A percentile compares a stretch with the other conserved stretches of the same genome.
Conservation (phyloP, 2,888 invertebrate species). For the Scaptomyza cyrtandrae region DNA sequence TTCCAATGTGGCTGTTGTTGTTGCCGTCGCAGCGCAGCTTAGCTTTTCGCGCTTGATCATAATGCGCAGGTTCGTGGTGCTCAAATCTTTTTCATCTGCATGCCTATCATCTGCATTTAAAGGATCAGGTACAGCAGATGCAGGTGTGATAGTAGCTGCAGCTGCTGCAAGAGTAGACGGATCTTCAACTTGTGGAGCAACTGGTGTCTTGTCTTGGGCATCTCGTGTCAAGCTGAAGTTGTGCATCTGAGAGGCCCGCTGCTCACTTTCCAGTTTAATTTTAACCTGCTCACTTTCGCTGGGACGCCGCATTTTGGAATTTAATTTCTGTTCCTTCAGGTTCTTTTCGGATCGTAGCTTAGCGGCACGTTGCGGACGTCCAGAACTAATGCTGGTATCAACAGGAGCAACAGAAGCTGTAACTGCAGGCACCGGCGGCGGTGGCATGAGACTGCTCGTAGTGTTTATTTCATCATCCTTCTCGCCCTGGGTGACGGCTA, state of each 20-base stretch:
- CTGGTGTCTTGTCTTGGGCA: background rate
- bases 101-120: background rate
- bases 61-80: slow-evolving; percentile 50
- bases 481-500: slow-evolving; percentile 52
- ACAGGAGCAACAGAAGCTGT: slow-evolving; percentile 25
- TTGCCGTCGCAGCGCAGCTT: slow-evolving; percentile 35
- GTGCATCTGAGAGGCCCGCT: slow-evolving; percentile 71
- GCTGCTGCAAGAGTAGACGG: background rate
- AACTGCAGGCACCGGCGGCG: slow-evolving; percentile 61
- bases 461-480: slow-evolving; percentile 38
- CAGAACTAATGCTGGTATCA: slow-evolving; percentile 61
- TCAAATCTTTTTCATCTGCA: background rate
- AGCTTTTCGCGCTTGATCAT: slow-evolving; percentile 77
- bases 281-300: slow-evolving; percentile 50
- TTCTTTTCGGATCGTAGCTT: slow-evolving; percentile 75
- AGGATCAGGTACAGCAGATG: background rate
- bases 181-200: background rate
- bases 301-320: slow-evolving; percentile 76
- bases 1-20: slow-evolving; percentile 34
- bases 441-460: slow-evolving; percentile 68
- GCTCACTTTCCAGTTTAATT: slow-evolving; percentile 79
- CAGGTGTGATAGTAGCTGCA: background rate
- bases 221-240: background rate
- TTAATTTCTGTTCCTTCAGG: slow-evolving; percentile 77
- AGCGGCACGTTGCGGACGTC: slow-evolving; percentile 81